Base-by-base conservation (phyloP, 2,888 invertebrate species). In the Periphyllus acericola region DNA sequence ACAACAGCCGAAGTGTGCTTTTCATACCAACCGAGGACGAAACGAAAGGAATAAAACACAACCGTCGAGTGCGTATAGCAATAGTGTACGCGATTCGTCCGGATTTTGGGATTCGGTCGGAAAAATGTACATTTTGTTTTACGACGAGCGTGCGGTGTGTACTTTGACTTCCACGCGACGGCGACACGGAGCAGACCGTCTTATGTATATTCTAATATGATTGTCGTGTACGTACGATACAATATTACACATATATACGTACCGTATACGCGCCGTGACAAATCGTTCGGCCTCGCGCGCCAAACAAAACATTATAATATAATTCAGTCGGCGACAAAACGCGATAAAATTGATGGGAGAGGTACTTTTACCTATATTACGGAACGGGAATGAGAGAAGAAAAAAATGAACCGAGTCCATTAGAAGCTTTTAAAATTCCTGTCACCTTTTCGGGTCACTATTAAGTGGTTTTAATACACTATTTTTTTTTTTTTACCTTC, bases 401-500 rank as follows among this genome's bases (percentile, higher is more conserved):
- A 46, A 46, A 9, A 46, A 78, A 80, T 75, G 29, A 88, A 76
- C 88, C 84, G 17, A 89, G 87, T 89, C 89, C 89, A 89, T 89
- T 89, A 89, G 89, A 89, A 89, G 89, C 89, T 89, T 89, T 89
- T 89, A 89, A 89, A 89, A 89, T 89, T 89, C 89, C 89, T 89
- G 89, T 89, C 89, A 89, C 89, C 89, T 89, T 89, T 89, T 89
- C 88, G 86, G 86, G 71, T 72, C 80, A 34, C 86, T 87, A 87
- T 87, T 87, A 87, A 87, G 86, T 80, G 86, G 86, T 87, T 80
- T 87, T 80, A 80, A 87, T 87, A 87, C 60, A 76, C 55, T 40
- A 40, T 79, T 80, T 86, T 82, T 74, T 60, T n/a, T 55, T 86
- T 82, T 74, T 60, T n/a, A 40, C 72, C 21, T 68, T 66, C 36